phyloP scores from a whole-genome alignment of 2,113 vertebrate genomes.

The Platysteira castanea region DNA sequence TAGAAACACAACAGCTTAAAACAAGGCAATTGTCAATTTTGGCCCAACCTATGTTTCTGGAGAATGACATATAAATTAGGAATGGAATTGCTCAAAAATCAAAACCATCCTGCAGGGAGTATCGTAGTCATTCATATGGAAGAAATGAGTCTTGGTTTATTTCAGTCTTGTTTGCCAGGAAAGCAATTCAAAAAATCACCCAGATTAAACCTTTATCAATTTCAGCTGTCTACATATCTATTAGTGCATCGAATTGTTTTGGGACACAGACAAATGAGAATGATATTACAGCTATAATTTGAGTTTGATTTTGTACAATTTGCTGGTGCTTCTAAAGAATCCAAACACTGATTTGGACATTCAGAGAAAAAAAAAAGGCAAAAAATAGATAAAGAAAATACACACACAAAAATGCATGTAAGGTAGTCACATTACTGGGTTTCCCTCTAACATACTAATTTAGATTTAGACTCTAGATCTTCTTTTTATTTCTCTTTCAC shows the following conservation, averaged over 20 bases:
- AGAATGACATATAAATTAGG: background rate
- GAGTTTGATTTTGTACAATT: background rate
- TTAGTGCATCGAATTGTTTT: background rate
- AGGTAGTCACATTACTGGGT: background rate
- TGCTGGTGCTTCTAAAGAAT: background rate
- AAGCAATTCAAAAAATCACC: background rate
- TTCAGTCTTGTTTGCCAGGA: background rate
- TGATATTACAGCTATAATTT: background rate
- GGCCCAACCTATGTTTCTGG: background rate
- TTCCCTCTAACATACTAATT: background rate
- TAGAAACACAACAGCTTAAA: background rate
- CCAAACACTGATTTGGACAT: background rate
- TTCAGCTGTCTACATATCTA: background rate
- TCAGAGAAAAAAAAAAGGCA: background rate
- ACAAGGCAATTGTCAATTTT: background rate
- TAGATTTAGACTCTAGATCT: background rate
- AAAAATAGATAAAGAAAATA: background rate
- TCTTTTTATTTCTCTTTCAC: background rate
- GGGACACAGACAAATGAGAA: background rate
- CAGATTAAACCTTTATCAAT: background rate
- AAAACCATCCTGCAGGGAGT: background rate
- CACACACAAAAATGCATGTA: rapidly evolving
- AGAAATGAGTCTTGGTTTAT: background rate
- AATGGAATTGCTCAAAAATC: background rate
- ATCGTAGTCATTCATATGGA: background rate